Conservation (phyloP, 1,140 invertebrate species). For the Drosophila lacteicornis region DNA sequence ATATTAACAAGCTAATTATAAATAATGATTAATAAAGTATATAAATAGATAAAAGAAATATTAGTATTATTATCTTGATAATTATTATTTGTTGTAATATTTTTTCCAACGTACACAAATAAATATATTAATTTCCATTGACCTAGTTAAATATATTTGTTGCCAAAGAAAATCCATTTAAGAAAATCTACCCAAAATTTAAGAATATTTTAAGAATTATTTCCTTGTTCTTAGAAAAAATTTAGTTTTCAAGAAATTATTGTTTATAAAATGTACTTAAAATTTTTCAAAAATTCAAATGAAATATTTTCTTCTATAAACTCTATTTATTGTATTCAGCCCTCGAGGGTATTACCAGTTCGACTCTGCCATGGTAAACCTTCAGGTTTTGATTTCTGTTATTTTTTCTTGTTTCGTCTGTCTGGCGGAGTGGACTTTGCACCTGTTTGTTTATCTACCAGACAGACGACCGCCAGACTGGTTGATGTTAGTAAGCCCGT, state of each 20-base stretch:
- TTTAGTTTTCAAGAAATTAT: not conserved
- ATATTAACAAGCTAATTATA: too few species aligned
- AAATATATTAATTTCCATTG: too few species aligned
- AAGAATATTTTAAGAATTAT: too few species aligned
- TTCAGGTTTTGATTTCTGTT: slow-evolving; percentile 13
- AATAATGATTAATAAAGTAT: too few species aligned
- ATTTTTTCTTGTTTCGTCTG: slow-evolving; percentile 12
- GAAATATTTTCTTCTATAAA: not conserved
- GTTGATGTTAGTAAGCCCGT: slow-evolving; percentile 13
- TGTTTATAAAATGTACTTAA: too few species aligned
- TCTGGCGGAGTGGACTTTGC: slow-evolving; percentile 41
- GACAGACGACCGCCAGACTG: slow-evolving; percentile 27
- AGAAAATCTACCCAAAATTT: too few species aligned
- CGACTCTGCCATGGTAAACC: not conserved
- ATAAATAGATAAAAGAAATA: too few species aligned
- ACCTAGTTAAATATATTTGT: too few species aligned
- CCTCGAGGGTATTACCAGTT: slow-evolving; percentile 9
- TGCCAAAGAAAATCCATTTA: too few species aligned
- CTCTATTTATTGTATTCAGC: not conserved
- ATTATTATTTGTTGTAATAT: not conserved
- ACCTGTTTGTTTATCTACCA: slow-evolving; percentile 43
- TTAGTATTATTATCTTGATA: not conserved
- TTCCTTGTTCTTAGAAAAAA: too few species aligned
- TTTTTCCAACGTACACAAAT: too few species aligned
- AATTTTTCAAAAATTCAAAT: too few species aligned